Base-by-base conservation (phyloP, 2,113 vertebrate genomes). In the Isichthys henryi region DNA sequence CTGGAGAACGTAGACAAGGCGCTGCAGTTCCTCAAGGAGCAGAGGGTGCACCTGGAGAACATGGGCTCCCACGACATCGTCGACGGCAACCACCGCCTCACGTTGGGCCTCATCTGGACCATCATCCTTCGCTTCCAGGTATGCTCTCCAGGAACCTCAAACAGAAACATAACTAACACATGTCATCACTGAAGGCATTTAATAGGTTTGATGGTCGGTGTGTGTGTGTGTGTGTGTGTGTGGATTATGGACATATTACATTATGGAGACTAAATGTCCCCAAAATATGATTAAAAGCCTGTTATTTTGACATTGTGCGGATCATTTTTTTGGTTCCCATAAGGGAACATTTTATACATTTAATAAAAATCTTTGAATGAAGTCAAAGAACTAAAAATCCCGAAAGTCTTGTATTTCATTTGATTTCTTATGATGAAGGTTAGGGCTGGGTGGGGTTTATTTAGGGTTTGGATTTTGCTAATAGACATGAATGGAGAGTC, bases 111-210 rank as follows among this genome's bases (percentile, higher is more conserved):
- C 90, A 98, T 99, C 93, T 99, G 98, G 98, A 99, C 98, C 92
- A 99, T 99, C 94, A 99, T 99, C 92, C 96, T 99, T 91, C 95
- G 98, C 91, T 99, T 99, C 96, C 97, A 98, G 97, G 98, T 99
- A 92, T 8, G 46, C 7, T 13, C 52, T 31, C 46, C 43, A 8
- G 39, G 27, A 66, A 15, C 7, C 49, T n/a, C n/a, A n/a, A n/a
- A n/a, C n/a, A n/a, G n/a, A n/a, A n/a, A n/a, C n/a, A n/a, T n/a
- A n/a, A n/a, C n/a, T n/a, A n/a, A n/a, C n/a, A n/a, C 9, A n/a
- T 49, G 5, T 52, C 23, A 85, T 43, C 45, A 17, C 80, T 83
- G 80, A 86, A 86, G n/a, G 35, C 39, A 17, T 82, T 82, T 27
- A 66, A 66, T 27, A 27, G 62, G 10, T 10, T 27, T 66, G 62